Base-by-base conservation (phyloP, 1,140 invertebrate species). In the Drosophila persimilis region DNA sequence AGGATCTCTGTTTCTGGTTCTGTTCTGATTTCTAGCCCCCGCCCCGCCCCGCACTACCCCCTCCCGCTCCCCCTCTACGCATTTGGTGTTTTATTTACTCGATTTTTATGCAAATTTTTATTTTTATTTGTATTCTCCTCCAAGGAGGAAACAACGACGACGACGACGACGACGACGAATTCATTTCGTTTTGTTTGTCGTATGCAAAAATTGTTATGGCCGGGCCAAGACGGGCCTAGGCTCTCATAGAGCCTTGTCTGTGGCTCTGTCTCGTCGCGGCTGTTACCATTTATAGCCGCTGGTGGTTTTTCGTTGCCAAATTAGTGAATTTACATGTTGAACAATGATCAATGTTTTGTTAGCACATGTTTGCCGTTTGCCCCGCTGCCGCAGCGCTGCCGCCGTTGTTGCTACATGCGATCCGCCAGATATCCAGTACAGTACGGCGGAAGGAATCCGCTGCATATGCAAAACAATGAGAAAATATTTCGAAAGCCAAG, bases 321-420 rank as follows among this genome's bases (percentile, higher is more conserved):
- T 88, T 88, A 88, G 83, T 83, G 83, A 88, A 88, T 88, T 88
- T 88, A 88, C 83, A 88, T 88, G 83, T 88, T 88, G 83, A 88
- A 88, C 83, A 88, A 88, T 88, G 83, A 88, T 88, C 83, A 88
- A 88, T 88, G 83, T 88, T 88, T 88, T 88, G 78, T 88, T 88
- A 83, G 85, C 83, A 88, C 80, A 88, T 88, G 83, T 88, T 88
- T 69, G 80, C 81, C 73, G 83, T 88, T 88, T 69, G 80, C 81
- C 73, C 81, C 45, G 48, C 58, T 39, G 39, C 22, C 66, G 41
- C 3, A 24, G 39, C 22, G 35, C 11, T 39, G 35, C 2, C 13
- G 35, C 35, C 63, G 55, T 45, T 61, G 41, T 50, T 17, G 51
- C 57, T 64, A 59, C 51, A 53, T 41, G 56, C 61, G 72, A 66